Evolutionary conservation across 2,113 vertebrate species (phyloP).

Genomic region (Otus sunia): DNA sequence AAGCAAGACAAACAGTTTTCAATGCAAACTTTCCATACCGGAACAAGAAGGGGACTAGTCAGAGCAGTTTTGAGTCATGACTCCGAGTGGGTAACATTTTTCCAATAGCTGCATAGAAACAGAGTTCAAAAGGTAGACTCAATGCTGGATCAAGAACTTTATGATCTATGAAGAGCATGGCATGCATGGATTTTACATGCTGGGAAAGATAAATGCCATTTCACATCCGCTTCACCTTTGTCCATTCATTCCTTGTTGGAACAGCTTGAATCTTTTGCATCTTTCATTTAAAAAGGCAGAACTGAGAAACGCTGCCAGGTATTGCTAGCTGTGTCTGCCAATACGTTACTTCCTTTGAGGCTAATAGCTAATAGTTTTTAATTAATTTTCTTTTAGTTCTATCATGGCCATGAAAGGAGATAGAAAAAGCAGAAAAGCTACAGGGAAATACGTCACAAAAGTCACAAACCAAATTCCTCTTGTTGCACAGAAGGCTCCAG

Average conservation of each 20-base stretch:
- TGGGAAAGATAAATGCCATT: background rate
- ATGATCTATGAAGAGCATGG: background rate
- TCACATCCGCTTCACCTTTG: background rate
- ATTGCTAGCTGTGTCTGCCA: background rate
- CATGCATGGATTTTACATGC: background rate
- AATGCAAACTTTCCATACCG: background rate
- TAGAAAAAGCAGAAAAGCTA: background rate
- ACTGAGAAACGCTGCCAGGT: background rate
- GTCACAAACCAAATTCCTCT: background rate
- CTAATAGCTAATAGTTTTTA: background rate
- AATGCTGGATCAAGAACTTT: background rate
- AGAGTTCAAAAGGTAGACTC: slow-evolving; percentile 16
- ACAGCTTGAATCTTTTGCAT: background rate
- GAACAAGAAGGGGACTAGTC: background rate
- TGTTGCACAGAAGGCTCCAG: background rate
- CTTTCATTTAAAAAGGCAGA: background rate
- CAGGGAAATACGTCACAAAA: background rate
- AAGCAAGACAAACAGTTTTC: background rate
- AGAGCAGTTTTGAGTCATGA: background rate
- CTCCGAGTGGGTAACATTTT: background rate
- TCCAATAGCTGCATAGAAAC: background rate
- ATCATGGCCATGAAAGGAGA: background rate
- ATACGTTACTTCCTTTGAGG: background rate
- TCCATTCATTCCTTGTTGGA: background rate
- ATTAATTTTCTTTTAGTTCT: background rate